Evolutionary conservation across 2,888 invertebrate genomes (phyloP).

Genomic region (Zygaena filipendulae): DNA sequence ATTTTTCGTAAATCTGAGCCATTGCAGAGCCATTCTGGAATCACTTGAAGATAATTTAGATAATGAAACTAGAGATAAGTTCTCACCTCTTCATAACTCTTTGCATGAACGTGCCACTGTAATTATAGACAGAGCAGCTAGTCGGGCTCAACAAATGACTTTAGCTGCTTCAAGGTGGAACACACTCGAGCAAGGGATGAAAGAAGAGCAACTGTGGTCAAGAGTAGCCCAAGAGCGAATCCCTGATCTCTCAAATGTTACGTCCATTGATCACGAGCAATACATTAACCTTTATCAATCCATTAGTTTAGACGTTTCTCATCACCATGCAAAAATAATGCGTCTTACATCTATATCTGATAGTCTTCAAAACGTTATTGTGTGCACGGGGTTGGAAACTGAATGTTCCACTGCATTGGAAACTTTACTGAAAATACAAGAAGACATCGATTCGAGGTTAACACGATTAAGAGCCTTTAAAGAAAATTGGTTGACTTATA

Average conservation of each 20-base stretch:
- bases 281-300: constrained; percentile 87
- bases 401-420: constrained; percentile 79
- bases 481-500: constrained; percentile 82
- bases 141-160: constrained; percentile 84
- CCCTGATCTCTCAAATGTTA: constrained; percentile 82
- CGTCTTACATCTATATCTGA: constrained; percentile 79
- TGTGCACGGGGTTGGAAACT: constrained; percentile 79
- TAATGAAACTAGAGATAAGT: constrained; percentile 78
- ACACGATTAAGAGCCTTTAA: constrained; percentile 78
- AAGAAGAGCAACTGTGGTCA: constrained; percentile 85
- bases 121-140: constrained; percentile 83
- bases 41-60: constrained; percentile 87
- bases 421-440: constrained; percentile 77
- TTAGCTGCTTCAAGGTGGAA: constrained; percentile 88
- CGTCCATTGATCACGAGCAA: constrained; percentile 85
- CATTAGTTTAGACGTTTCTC: constrained; percentile 79
- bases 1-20: constrained; percentile 89
- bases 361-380: constrained; percentile 77
- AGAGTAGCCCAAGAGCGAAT: constrained; percentile 86
- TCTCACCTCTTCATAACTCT: constrained; percentile 78
- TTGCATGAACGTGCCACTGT: constrained; percentile 80
- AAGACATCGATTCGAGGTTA: constrained; percentile 79
- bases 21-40: constrained; percentile 87
- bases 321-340: constrained; percentile 81
- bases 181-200: constrained; percentile 81